A percentile compares a stretch with the other conserved stretches of the same genome.
phyloP scores from a whole-genome alignment of 2,113 vertebrate genomes.

The Hemiscyllium ocellatum region DNA sequence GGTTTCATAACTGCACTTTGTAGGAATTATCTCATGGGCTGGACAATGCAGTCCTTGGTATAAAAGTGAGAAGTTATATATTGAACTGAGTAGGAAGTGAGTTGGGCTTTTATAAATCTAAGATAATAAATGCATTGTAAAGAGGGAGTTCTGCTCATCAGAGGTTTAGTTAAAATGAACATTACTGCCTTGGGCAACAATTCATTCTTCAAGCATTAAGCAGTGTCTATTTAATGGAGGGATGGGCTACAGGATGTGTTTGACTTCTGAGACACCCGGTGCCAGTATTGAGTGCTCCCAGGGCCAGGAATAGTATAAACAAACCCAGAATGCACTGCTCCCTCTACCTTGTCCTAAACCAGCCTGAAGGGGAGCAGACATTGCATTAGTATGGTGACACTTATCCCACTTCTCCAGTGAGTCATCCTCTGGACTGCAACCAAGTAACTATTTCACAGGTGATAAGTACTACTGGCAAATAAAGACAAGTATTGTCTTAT shows the following conservation, averaged over 20 bases:
- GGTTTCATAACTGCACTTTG: background rate
- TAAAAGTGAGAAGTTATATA: background rate
- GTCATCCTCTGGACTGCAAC: background rate
- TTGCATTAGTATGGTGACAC: background rate
- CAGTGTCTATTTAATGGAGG: background rate
- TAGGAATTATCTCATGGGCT: background rate
- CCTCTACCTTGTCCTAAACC: background rate
- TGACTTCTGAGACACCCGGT: background rate
- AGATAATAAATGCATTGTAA: background rate
- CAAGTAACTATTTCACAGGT: background rate
- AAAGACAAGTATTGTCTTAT: background rate
- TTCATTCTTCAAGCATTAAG: background rate
- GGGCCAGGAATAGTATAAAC: background rate
- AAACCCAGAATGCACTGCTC: background rate
- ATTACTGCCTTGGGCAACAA: background rate
- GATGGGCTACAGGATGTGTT: background rate
- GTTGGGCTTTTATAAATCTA: background rate
- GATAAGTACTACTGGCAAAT: background rate
- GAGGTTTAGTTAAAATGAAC: background rate
- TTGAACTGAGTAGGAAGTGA: background rate
- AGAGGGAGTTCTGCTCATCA: background rate
- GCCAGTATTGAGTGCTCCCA: background rate
- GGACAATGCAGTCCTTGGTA: background rate
- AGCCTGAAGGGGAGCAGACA: background rate
- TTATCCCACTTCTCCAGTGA: background rate